A percentile compares a stretch with the other conserved stretches of the same genome.
phyloP scores from a whole-genome alignment of 2,113 vertebrate genomes.

The Pampusana beccarii region DNA sequence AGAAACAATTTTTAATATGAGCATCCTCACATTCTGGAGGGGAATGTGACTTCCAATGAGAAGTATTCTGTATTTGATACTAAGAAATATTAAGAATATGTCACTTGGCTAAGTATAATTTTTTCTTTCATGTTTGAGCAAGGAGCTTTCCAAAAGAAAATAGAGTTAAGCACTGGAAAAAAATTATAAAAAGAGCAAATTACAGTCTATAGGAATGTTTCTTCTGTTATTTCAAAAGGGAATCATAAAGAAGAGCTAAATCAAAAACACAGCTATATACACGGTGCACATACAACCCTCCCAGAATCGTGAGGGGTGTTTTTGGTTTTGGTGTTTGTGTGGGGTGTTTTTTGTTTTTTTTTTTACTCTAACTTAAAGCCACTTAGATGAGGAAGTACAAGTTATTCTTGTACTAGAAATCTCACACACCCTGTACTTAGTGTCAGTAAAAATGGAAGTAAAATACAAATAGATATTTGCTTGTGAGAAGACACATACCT shows the following conservation, averaged over 20 bases:
- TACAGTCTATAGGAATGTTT: background rate
- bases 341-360: background rate
- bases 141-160: background rate
- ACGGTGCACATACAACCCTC: background rate
- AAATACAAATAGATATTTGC: background rate
- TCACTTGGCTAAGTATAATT: background rate
- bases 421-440: background rate
- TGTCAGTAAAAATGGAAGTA: background rate
- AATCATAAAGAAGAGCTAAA: background rate
- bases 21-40: background rate
- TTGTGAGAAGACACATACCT: slow-evolving; percentile 29
- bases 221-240: background rate
- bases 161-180: background rate
- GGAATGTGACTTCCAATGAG: background rate
- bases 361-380: background rate
- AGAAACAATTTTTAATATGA: background rate
- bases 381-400: background rate
- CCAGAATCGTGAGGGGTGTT: background rate
- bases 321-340: background rate
- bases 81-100: background rate
- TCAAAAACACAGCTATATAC: background rate
- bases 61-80: background rate
- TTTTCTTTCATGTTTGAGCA: background rate
- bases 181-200: background rate
- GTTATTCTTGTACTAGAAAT: background rate